Evolutionary conservation across 2,113 vertebrate genomes (phyloP).

Genomic region (Lampris megalopsis): DNA sequence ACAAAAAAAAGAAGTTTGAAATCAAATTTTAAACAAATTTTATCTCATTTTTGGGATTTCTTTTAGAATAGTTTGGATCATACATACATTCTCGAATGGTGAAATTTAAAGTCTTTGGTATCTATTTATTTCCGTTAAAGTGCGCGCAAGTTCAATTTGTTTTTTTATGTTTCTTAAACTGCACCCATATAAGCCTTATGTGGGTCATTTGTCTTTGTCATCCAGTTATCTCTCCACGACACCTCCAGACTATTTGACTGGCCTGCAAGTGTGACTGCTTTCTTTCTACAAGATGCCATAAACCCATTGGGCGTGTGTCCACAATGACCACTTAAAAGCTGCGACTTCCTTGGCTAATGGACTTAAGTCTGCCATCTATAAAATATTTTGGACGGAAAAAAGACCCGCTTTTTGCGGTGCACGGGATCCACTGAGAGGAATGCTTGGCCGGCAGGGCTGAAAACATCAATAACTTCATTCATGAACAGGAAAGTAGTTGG

Average conservation of each 20-base stretch:
- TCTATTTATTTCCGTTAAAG: conserved; percentile 5
- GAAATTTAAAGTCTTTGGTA: background rate
- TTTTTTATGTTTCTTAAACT: background rate
- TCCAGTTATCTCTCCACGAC: conserved; percentile 41
- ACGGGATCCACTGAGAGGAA: conserved; percentile 21
- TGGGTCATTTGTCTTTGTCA: conserved; percentile 46
- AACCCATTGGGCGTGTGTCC: conserved; percentile 62
- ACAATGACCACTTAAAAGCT: conserved; percentile 68
- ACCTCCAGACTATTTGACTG: conserved; percentile 51
- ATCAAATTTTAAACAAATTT: background rate
- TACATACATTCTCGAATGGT: background rate
- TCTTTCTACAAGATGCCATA: conserved; percentile 63
- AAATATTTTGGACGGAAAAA: conserved; percentile 50
- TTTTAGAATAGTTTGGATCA: background rate
- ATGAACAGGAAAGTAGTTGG: conserved; percentile 32
- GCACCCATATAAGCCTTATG: background rate
- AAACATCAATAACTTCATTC: conserved; percentile 64
- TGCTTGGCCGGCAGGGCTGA: conserved; percentile 44
- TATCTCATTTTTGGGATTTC: background rate
- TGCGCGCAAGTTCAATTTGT: background rate
- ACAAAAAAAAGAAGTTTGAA: conserved; percentile 1
- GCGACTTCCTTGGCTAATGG: conserved; percentile 64
- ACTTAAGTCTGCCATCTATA: conserved; percentile 57
- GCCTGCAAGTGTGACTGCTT: conserved; percentile 60
- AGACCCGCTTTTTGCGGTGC: conserved; percentile 19